Evolutionary conservation across 2,797 vertebrate genomes (phyloP).

Genomic region (Lithobates pipiens): DNA sequence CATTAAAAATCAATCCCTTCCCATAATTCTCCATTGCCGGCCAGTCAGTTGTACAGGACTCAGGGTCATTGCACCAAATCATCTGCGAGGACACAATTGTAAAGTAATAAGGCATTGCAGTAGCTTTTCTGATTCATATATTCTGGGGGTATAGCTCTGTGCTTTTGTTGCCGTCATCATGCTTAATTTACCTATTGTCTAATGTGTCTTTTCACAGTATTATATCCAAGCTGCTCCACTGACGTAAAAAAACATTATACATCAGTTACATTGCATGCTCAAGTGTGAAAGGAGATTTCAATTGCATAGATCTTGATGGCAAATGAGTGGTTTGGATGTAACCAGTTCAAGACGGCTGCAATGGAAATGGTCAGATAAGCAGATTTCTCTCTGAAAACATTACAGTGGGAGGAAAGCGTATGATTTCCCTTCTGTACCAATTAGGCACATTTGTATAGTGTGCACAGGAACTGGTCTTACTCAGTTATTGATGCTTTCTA

Average conservation of each 20-base stretch:
- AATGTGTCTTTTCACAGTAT: conserved; percentile 18
- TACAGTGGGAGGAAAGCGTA: background rate
- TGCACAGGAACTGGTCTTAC: background rate
- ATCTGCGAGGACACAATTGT: conserved; percentile 27
- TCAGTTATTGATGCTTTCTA: background rate
- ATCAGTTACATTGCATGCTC: background rate
- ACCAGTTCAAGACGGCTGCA: background rate
- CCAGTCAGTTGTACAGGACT: conserved; percentile 29
- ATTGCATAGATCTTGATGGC: background rate
- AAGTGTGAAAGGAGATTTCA: background rate
- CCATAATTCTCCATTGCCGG: conserved; percentile 39
- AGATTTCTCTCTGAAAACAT: background rate
- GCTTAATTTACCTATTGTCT: conserved; percentile 38
- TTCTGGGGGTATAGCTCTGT: conserved; percentile 34
- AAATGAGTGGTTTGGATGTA: background rate
- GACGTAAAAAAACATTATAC: background rate
- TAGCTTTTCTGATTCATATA: conserved; percentile 24
- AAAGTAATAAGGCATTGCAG: conserved; percentile 22
- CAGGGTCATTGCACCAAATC: conserved; percentile 43
- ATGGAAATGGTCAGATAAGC: conserved; percentile 14
- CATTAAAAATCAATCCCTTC: conserved; percentile 45
- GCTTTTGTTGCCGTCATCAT: conserved; percentile 29
- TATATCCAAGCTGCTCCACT: background rate
- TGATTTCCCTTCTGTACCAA: background rate
- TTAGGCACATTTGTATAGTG: background rate